Conservation (phyloP, 2,113 vertebrate genomes). For the Diadophis punctatus region DNA sequence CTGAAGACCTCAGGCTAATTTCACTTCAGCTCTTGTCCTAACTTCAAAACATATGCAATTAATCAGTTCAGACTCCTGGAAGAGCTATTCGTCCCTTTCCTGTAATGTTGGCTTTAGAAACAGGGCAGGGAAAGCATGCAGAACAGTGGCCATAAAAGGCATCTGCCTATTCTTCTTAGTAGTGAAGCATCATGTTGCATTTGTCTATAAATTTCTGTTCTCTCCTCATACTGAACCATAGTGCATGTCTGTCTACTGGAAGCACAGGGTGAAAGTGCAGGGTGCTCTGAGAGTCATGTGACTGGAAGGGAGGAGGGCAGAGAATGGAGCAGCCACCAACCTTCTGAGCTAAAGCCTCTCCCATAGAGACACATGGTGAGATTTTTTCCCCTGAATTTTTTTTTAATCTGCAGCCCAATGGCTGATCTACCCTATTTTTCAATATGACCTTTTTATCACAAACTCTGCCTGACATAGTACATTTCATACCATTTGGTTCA, state of each 20-base stretch:
- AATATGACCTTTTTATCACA: neutral
- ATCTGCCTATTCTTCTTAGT: neutral
- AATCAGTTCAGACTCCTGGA: neutral
- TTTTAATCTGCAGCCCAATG: neutral
- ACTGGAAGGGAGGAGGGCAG: neutral
- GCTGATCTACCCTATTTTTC: neutral
- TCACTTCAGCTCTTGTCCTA: neutral
- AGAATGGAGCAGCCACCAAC: neutral
- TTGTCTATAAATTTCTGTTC: neutral
- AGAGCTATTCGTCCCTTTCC: neutral
- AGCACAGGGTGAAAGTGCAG: neutral
- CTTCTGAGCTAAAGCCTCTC: neutral
- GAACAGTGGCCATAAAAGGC: neutral
- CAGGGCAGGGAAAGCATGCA: neutral
- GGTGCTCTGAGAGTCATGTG: neutral
- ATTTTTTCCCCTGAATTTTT: neutral
- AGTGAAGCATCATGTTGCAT: neutral
- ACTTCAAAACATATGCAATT: neutral
- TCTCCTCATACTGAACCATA: neutral
- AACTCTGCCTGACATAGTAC: neutral
- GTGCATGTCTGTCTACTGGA: neutral
- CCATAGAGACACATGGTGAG: neutral
- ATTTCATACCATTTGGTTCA: neutral
- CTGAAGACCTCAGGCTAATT: neutral
- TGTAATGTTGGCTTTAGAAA: neutral